Evolutionary conservation across 2,888 invertebrate species (phyloP).

Genomic region (Chironomus tentans): DNA sequence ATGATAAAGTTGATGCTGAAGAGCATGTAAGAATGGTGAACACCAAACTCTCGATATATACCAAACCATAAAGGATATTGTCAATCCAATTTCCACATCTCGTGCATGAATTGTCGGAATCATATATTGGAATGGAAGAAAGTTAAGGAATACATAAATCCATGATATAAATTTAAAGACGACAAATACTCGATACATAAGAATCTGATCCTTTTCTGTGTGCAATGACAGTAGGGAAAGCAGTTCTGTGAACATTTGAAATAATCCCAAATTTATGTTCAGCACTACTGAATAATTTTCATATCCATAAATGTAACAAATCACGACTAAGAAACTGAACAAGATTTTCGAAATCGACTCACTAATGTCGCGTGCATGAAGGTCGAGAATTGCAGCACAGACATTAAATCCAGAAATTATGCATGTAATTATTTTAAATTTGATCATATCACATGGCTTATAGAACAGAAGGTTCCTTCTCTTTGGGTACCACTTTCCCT

Average conservation of each 20-base stretch:
- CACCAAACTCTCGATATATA: slow-evolving; percentile 42
- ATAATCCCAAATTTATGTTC: slow-evolving; percentile 39
- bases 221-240: slow-evolving; percentile 38
- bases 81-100: slow-evolving; percentile 39
- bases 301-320: slow-evolving; percentile 27
- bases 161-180: slow-evolving; percentile 39
- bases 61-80: slow-evolving; percentile 40
- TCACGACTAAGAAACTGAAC: slow-evolving; percentile 30
- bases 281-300: slow-evolving; percentile 42
- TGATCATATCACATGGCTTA: slow-evolving; percentile 12
- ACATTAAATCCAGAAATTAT: slow-evolving; percentile 40
- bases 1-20: slow-evolving; percentile 43
- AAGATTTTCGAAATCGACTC: slow-evolving; percentile 39
- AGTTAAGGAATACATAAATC: slow-evolving; percentile 39
- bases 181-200: slow-evolving; percentile 38
- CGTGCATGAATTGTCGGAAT: slow-evolving; percentile 41
- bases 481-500: slow-evolving; percentile 6
- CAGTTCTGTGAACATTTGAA: slow-evolving; percentile 39
- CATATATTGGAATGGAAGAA: slow-evolving; percentile 41
- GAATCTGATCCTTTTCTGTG: slow-evolving; percentile 36
- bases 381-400: slow-evolving; percentile 39
- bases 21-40: slow-evolving; percentile 36
- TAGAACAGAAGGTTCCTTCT: background rate
- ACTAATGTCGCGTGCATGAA: slow-evolving; percentile 37
- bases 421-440: slow-evolving; percentile 29